A percentile compares a stretch with the other conserved stretches of the same genome.
Conservation (phyloP, 2,888 invertebrate species). For the Cephus runcator region DNA sequence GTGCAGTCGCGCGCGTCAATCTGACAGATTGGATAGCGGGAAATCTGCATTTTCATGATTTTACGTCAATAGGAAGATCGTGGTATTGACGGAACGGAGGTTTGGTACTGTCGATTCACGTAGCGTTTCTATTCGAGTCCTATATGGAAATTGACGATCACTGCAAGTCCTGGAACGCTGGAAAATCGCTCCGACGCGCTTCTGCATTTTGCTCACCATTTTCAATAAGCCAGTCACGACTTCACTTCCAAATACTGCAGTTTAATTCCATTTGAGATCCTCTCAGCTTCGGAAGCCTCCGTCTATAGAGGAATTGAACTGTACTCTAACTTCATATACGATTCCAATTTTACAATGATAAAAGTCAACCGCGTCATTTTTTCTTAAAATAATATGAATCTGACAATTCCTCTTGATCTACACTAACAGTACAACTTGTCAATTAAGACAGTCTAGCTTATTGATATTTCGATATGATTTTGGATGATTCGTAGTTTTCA, state of each 20-base stretch:
- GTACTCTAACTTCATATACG: no score
- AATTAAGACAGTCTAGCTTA: not conserved
- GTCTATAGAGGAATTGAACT: no score
- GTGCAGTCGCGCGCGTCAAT: not conserved
- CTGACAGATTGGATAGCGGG: not conserved
- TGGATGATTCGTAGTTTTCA: not conserved
- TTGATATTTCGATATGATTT: not conserved
- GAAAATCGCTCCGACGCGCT: not conserved
- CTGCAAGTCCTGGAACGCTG: not conserved
- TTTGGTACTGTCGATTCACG: not conserved
- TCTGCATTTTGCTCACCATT: not conserved
- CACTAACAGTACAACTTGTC: no score
- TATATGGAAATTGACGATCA: not conserved
- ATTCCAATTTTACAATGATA: no score
- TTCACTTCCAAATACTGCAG: not conserved
- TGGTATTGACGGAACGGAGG: not conserved
- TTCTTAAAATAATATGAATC: no score
- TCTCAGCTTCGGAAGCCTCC: not conserved
- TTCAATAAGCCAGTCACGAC: conserved; percentile 3
- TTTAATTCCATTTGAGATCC: conserved; percentile 8
- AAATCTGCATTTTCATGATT: not conserved
- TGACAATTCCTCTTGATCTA: no score
- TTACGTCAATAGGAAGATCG: not conserved
- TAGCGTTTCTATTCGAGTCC: not conserved
- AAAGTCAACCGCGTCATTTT: no score